Conservation (phyloP, 92 coral and sea anemone genomes). For the Porites evermanni region DNA sequence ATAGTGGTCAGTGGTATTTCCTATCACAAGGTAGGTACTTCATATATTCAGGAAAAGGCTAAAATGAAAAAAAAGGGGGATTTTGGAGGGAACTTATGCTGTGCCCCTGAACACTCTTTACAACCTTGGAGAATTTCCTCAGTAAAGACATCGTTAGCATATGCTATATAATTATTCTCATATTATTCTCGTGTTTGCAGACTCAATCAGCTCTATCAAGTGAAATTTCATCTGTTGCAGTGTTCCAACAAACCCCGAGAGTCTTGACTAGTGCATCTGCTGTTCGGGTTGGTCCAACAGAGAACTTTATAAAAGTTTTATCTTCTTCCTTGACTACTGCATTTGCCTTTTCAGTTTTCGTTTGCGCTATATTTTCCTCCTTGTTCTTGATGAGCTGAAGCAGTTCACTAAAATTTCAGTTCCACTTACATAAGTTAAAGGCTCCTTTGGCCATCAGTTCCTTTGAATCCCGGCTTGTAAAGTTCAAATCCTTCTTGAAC, state of each 20-base stretch:
- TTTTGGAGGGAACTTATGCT: too few relatives aligned
- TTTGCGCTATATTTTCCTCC: constrained; percentile 1
- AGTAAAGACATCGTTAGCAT: too few relatives aligned
- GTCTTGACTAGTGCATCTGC: constrained; percentile 5
- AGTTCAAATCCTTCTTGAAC: constrained; percentile 15
- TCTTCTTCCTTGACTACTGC: constrained; percentile 13
- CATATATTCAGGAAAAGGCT: too few relatives aligned
- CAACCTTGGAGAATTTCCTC: too few relatives aligned
- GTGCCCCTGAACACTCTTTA: too few relatives aligned
- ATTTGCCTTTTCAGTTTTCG: background rate
- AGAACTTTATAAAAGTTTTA: constrained; percentile 23
- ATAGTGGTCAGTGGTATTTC: too few relatives aligned
- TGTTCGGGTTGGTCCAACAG: constrained; percentile 18
- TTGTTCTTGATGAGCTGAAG: constrained; percentile 1
- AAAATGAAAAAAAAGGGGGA: too few relatives aligned
- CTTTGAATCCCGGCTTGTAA: background rate
- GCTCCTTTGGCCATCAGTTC: constrained; percentile 7
- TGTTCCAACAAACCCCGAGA: constrained; percentile 19
- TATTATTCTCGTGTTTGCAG: constrained; percentile 23
- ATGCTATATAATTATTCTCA: too few relatives aligned
- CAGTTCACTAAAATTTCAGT: background rate
- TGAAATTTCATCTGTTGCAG: constrained; percentile 37
- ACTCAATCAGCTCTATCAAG: constrained; percentile 33
- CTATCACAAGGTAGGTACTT: too few relatives aligned
- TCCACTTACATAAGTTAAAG: background rate